Conservation (phyloP, 2,888 invertebrate genomes). For the Cenopis cana region DNA sequence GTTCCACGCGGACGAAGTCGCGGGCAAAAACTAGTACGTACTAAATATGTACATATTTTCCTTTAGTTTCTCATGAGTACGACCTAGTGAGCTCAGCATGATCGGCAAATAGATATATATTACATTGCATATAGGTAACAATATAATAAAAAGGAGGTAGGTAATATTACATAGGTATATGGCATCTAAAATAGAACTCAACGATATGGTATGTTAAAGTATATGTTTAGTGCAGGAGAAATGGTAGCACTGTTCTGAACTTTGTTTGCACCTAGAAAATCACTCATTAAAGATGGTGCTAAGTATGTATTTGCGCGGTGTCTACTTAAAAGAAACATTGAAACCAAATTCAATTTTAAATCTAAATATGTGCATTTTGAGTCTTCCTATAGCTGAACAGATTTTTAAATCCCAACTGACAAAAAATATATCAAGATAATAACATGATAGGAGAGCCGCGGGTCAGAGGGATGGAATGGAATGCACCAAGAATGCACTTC, state of each 20-base stretch:
- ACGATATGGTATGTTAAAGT: too few species aligned
- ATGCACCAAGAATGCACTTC: conserved; percentile 42
- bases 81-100: too few species aligned
- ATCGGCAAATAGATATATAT: too few species aligned
- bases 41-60: neutral
- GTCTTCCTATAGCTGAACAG: conserved; percentile 8
- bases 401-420: conserved; percentile 34
- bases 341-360: neutral
- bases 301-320: neutral
- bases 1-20: too few species aligned
- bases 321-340: neutral
- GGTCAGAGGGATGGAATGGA: conserved; percentile 43
- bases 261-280: neutral
- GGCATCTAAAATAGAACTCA: too few species aligned
- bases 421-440: conserved; percentile 42
- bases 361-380: neutral
- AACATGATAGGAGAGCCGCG: conserved; percentile 42
- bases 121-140: too few species aligned
- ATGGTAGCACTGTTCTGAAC: neutral
- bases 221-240: neutral
- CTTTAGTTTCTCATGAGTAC: neutral
- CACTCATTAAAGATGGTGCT: neutral
- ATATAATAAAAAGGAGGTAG: too few species aligned
- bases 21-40: too few species aligned
- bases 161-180: too few species aligned